Conservation (phyloP, 2,113 vertebrate genomes). For the Hemichromis elongatus region DNA sequence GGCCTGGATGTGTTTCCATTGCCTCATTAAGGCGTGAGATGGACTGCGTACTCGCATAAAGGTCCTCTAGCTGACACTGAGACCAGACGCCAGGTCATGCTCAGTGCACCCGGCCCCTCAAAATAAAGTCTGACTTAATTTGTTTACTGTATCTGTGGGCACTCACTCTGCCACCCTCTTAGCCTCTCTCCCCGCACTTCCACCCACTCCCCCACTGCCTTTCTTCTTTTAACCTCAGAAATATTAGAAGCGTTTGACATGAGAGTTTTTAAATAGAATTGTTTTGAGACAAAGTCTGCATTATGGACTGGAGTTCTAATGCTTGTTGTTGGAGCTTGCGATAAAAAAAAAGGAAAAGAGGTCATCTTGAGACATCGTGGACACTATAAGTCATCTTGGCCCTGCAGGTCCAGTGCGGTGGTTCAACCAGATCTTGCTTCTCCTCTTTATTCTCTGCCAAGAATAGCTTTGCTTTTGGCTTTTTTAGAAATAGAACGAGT, state of each 20-base stretch:
- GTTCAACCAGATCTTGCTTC: not conserved
- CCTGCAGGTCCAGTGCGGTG: not conserved
- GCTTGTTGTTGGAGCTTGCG: not conserved
- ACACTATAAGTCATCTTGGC: slow-evolving; percentile 16
- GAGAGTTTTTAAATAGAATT: slow-evolving; percentile 59
- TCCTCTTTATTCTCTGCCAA: slow-evolving; percentile 24
- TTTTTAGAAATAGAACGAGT: slow-evolving; percentile 21
- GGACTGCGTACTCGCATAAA: slow-evolving; percentile 47
- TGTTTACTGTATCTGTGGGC: slow-evolving; percentile 70
- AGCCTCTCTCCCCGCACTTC: slow-evolving; percentile 9
- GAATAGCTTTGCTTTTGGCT: slow-evolving; percentile 12
- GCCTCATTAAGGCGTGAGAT: slow-evolving; percentile 67
- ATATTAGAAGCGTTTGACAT: slow-evolving; percentile 49
- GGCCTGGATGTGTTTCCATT: slow-evolving; percentile 47
- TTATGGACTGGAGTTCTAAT: slow-evolving; percentile 1
- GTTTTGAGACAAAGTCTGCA: slow-evolving; percentile 30
- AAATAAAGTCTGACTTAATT: slow-evolving; percentile 75
- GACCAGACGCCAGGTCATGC: slow-evolving; percentile 65
- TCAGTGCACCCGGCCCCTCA: slow-evolving; percentile 44
- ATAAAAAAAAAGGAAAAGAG: not conserved
- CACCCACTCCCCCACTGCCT: slow-evolving; percentile 30
- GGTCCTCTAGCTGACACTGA: slow-evolving; percentile 60
- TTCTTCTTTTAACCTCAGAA: slow-evolving; percentile 56
- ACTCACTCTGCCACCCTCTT: slow-evolving; percentile 40
- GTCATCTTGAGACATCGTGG: not conserved